Evolutionary conservation across 2,113 vertebrate genomes (phyloP).

Genomic region (Echinops telfairi): DNA sequence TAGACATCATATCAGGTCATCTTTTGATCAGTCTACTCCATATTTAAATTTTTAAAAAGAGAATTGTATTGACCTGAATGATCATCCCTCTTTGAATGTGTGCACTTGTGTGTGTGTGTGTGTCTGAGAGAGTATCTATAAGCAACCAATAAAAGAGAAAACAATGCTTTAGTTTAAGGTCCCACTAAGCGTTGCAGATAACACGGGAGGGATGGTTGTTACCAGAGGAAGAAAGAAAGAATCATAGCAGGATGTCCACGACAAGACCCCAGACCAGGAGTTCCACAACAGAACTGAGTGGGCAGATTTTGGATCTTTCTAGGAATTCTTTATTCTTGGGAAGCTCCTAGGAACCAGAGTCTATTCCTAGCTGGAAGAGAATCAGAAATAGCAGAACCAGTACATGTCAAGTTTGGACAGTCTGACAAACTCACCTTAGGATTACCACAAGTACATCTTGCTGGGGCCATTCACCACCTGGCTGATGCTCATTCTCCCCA

Average conservation of each 20-base stretch:
- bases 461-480: neutral
- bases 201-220: neutral
- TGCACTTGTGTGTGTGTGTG: neutral
- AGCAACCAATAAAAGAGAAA: neutral
- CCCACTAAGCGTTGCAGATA: neutral
- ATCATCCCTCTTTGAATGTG: neutral
- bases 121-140: no score
- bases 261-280: neutral
- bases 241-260: neutral
- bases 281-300: neutral
- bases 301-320: neutral
- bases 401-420: neutral
- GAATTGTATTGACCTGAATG: neutral
- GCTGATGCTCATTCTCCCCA: neutral
- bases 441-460: constrained; percentile 13
- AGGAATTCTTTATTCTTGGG: neutral
- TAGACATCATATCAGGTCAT: neutral
- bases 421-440: neutral
- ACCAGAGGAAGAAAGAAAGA: neutral
- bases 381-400: neutral
- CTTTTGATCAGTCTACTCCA: neutral
- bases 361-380: neutral
- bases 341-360: neutral
- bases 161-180: neutral
- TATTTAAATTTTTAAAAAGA: neutral